phyloP scores from a whole-genome alignment of 2,888 invertebrate species.

The Sesamia inferens region DNA sequence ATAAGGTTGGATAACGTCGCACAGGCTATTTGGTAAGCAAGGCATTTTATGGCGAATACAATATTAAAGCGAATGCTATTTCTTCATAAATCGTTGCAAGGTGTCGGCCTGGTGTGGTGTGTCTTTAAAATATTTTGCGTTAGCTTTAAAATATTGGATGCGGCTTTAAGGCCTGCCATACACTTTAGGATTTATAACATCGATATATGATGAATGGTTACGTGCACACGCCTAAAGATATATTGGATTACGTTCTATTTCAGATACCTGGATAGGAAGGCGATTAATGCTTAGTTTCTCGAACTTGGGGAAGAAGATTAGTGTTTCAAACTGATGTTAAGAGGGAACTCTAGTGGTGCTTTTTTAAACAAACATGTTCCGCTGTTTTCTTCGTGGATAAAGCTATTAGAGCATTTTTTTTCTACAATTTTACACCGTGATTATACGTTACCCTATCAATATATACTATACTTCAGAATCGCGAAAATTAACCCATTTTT shows the following conservation, averaged over 20 bases:
- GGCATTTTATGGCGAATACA: constrained; percentile 67
- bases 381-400: no score
- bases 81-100: constrained; percentile 75
- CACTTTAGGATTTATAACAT: constrained; percentile 40
- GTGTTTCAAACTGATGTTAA: no score
- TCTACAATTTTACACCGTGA: no score
- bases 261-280: background rate
- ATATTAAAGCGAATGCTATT: constrained; percentile 77
- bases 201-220: constrained; percentile 44
- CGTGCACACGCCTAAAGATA: constrained; percentile 15
- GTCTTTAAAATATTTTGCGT: constrained; percentile 63
- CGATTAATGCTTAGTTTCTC: background rate
- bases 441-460: no score
- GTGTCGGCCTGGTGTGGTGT: constrained; percentile 64
- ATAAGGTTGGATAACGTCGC: constrained; percentile 27
- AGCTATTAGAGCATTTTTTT: no score
- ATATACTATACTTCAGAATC: no score
- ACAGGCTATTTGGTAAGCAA: constrained; percentile 40
- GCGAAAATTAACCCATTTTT: no score
- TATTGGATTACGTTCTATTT: background rate
- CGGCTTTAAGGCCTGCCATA: constrained; percentile 42
- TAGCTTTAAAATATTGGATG: constrained; percentile 58
- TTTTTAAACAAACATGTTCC: no score
- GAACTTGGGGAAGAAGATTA: no score
- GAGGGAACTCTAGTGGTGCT: no score